Conservation (phyloP, 2,888 invertebrate species). For the Deroplatys truncata region DNA sequence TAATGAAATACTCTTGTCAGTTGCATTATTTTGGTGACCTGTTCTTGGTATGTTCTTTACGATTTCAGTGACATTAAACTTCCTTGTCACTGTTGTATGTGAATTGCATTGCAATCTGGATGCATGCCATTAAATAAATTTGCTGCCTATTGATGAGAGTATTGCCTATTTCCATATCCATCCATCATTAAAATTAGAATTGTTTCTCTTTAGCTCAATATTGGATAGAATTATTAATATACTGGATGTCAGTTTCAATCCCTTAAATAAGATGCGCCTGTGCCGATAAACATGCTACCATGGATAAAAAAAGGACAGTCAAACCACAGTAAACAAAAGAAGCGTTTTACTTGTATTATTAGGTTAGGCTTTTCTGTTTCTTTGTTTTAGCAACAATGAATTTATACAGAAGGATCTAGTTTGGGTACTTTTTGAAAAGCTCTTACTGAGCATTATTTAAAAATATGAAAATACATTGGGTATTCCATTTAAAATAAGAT, state of each 20-base stretch:
- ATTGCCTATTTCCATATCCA: background rate
- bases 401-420: no score
- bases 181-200: background rate
- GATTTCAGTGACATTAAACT: background rate
- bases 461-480: no score
- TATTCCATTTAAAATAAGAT: no score
- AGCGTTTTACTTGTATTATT: background rate
- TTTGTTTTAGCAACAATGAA: no score
- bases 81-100: no score
- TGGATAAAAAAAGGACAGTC: background rate
- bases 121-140: background rate
- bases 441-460: no score
- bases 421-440: no score
- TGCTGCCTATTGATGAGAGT: background rate
- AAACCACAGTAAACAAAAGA: background rate
- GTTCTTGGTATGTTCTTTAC: background rate
- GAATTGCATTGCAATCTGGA: background rate
- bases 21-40: background rate
- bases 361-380: no score
- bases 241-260: background rate
- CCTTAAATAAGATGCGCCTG: background rate
- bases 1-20: background rate
- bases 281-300: background rate
- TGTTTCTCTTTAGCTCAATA: background rate
- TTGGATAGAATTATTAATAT: background rate